These are phyloP conservation scores for Leptopilina drosophilae DNA, from an alignment of 2,888 invertebrate genomes.

Conservation along the genomic window DNA sequence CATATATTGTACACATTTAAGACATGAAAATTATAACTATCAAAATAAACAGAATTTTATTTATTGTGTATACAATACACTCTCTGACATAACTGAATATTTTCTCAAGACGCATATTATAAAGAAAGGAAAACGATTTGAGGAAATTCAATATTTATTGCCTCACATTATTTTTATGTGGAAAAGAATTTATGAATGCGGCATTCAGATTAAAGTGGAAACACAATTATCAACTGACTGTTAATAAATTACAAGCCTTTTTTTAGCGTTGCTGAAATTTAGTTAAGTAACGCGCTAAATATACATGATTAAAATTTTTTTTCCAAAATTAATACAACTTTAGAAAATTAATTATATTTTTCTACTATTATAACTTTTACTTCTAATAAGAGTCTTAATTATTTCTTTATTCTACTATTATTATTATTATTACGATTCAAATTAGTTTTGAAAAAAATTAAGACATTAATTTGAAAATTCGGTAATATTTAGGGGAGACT, in stretches of 20 bases:
- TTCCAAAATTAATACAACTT: background rate
- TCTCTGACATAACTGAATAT: background rate
- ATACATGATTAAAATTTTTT: background rate
- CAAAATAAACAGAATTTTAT: too few relatives aligned
- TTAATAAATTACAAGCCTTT: constrained; percentile 13
- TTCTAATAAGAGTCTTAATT: too few relatives aligned
- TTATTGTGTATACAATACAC: background rate
- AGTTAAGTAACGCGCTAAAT: background rate
- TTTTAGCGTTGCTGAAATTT: background rate
- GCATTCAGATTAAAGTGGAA: constrained; percentile 1
- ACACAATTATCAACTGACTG: background rate
- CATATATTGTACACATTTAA: too few relatives aligned
- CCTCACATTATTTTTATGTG: background rate
- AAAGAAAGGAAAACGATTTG: background rate
- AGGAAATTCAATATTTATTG: constrained; percentile 22
- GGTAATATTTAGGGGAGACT: too few relatives aligned
- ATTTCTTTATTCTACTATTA: too few relatives aligned
- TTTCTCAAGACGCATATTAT: background rate
- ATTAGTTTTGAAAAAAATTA: too few relatives aligned
- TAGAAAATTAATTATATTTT: too few relatives aligned
- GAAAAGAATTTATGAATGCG: constrained; percentile 7
- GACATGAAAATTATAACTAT: too few relatives aligned
- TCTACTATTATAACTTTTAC: too few relatives aligned
- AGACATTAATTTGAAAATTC: too few relatives aligned
- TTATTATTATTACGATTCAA: too few relatives aligned